Evolutionary conservation across 2,113 vertebrate species (phyloP).

Genomic region (Acanthisitta chloris): DNA sequence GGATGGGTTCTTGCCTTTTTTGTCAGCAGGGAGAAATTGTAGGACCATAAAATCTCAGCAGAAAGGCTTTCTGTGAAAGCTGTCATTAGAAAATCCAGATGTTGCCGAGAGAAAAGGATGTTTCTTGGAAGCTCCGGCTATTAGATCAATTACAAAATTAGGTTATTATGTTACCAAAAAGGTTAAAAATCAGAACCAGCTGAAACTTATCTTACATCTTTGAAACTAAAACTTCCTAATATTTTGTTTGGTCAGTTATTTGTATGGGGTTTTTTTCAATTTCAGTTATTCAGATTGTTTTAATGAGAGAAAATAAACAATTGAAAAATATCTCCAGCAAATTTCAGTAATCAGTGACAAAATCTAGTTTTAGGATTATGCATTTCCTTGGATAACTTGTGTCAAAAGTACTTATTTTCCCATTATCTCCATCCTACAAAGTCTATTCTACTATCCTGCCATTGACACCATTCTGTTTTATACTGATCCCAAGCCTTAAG

Average conservation of each 20-base stretch:
- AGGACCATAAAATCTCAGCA: neutral
- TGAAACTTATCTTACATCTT: neutral
- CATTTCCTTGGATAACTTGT: neutral
- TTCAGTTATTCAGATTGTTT: neutral
- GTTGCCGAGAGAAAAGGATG: neutral
- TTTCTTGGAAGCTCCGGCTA: neutral
- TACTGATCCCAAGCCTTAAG: neutral
- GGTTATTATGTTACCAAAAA: neutral
- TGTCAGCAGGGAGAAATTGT: neutral
- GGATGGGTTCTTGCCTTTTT: neutral
- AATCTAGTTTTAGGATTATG: neutral
- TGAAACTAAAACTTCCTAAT: neutral
- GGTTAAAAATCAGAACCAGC: neutral
- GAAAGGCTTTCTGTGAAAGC: neutral
- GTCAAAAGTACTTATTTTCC: neutral
- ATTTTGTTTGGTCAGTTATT: neutral
- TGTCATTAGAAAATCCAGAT: neutral
- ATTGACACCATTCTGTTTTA: neutral
- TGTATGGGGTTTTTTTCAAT: fast-evolving
- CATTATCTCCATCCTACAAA: neutral
- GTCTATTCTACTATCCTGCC: neutral
- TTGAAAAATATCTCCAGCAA: neutral
- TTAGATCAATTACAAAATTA: neutral
- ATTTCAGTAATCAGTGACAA: neutral
- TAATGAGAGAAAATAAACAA: neutral